A percentile compares a stretch with the other conserved stretches of the same genome.
These are phyloP conservation scores for Apotomis turbidana DNA, from an alignment of 2,888 invertebrate species.

Conservation along the genomic window DNA sequence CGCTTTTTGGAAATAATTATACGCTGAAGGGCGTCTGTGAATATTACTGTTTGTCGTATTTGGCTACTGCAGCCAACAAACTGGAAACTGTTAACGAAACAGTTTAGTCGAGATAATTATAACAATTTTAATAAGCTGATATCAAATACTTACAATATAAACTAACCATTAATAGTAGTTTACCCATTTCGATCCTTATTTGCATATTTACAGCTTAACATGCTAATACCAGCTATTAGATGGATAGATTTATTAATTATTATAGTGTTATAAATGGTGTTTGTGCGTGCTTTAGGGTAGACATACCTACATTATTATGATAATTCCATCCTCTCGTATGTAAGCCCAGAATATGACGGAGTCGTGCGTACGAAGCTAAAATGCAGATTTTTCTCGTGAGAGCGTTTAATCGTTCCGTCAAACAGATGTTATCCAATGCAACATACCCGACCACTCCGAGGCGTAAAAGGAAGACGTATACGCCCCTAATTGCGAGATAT, in stretches of 20 bases:
- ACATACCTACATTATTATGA: constrained; percentile 6
- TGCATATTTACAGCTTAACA: constrained; percentile 54
- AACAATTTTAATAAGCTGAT: constrained; percentile 21
- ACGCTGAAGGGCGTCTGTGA: not conserved
- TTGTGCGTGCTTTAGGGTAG: constrained; percentile 21
- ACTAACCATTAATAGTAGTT: constrained; percentile 28
- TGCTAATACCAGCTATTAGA: constrained; percentile 56
- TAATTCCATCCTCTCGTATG: constrained; percentile 8
- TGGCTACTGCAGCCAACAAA: constrained; percentile 18
- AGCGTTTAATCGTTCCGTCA: constrained; percentile 74
- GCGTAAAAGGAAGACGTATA: constrained; percentile 77
- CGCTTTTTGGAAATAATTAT: not conserved
- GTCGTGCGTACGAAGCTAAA: constrained; percentile 45
- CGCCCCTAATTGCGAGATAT: constrained; percentile 81
- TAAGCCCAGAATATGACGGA: not conserved
- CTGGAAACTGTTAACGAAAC: constrained; percentile 13
- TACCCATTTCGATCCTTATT: constrained; percentile 53
- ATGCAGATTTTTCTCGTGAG: constrained; percentile 60
- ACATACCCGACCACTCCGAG: constrained; percentile 63
- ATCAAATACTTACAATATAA: constrained; percentile 28
- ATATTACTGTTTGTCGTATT: constrained; percentile 43
- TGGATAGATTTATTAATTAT: constrained; percentile 57
- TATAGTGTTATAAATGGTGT: constrained; percentile 40
- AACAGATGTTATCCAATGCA: constrained; percentile 73
- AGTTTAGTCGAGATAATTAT: constrained; percentile 24